Conservation (phyloP, 2,797 vertebrate species). For the Gobionotothen gibberifrons region DNA sequence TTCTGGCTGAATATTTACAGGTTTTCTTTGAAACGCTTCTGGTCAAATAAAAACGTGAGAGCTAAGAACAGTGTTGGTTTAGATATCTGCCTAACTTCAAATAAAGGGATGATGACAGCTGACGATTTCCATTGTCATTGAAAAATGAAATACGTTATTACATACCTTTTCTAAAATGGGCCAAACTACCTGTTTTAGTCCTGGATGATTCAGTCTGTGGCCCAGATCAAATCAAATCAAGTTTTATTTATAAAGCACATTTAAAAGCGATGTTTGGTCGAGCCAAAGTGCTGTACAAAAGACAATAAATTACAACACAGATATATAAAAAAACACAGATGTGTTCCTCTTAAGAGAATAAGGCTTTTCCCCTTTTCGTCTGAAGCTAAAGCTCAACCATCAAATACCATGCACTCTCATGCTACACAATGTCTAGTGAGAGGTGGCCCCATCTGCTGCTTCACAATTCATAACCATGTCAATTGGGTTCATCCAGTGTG, state of each 20-base stretch:
- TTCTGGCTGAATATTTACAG: background rate
- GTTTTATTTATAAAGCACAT: no score
- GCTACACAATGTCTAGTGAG: slow-evolving; percentile 17
- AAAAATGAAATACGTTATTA: background rate
- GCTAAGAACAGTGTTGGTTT: background rate
- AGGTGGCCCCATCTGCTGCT: background rate
- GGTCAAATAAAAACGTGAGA: background rate
- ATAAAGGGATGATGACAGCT: background rate
- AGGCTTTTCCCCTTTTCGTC: background rate
- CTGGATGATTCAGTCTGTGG: slow-evolving; percentile 17
- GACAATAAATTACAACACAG: no score
- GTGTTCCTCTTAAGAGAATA: background rate
- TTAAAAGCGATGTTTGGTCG: no score
- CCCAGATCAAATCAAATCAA: background rate
- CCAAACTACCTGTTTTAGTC: background rate
- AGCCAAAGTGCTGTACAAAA: no score
- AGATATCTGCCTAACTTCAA: background rate
- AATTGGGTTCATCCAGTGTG: slow-evolving; percentile 1
- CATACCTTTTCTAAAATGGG: background rate
- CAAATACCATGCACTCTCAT: slow-evolving; percentile 29
- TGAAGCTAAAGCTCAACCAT: slow-evolving; percentile 24
- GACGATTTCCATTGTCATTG: background rate
- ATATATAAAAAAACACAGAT: no score
- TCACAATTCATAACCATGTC: slow-evolving; percentile 13
- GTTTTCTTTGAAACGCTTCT: background rate